A percentile compares a stretch with the other conserved stretches of the same genome.
phyloP scores from a whole-genome alignment of 2,888 invertebrate species.

The Chironomus riparius region DNA sequence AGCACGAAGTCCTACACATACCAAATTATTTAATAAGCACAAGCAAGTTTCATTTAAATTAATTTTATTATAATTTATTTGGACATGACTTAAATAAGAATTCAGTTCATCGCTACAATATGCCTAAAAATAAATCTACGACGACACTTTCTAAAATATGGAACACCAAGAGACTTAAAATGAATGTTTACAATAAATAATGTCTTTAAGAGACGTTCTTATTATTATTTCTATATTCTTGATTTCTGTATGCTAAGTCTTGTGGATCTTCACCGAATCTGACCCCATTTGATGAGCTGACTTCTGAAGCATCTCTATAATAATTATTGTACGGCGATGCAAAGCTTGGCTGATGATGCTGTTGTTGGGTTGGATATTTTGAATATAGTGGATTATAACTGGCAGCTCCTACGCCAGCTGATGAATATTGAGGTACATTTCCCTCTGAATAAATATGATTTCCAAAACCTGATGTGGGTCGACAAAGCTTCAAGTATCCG shows the following conservation, averaged over 20 bases:
- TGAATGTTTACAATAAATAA: conserved; percentile 39
- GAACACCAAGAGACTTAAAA: background rate
- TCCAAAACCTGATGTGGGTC: conserved; percentile 53
- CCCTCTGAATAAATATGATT: conserved; percentile 43
- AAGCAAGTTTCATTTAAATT: no score
- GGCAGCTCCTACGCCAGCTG: conserved; percentile 63
- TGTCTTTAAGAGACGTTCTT: no score
- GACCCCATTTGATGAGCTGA: conserved; percentile 45
- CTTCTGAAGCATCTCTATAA: conserved; percentile 39
- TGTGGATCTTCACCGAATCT: conserved; percentile 59
- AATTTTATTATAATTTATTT: no score
- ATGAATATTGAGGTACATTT: conserved; percentile 56
- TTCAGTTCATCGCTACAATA: no score
- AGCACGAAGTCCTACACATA: no score
- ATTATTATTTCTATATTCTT: conserved; percentile 36
- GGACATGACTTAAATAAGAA: no score
- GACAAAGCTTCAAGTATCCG: conserved; percentile 77
- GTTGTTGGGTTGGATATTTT: conserved; percentile 33
- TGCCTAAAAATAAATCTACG: no score
- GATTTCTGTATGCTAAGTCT: conserved; percentile 65
- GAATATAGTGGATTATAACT: conserved; percentile 35
- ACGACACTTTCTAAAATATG: no score
- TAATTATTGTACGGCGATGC: conserved; percentile 40
- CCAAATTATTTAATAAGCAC: no score
- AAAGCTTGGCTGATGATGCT: conserved; percentile 38